A percentile compares a stretch with the other conserved stretches of the same genome.
Evolutionary conservation across 2,888 invertebrate genomes (phyloP).

Genomic region (Lottia scabra): DNA sequence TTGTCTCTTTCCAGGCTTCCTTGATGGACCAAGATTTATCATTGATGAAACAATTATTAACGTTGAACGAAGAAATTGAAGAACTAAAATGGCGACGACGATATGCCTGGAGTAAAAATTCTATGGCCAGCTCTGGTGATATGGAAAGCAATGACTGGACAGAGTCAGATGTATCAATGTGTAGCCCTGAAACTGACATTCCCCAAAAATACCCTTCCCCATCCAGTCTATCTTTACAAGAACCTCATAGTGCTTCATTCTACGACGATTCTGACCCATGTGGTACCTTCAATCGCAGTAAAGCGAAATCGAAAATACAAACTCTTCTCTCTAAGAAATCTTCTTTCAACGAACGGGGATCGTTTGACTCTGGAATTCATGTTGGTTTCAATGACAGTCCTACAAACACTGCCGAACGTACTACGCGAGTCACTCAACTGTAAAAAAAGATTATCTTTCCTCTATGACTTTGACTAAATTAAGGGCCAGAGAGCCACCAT

Average conservation of each 20-base stretch:
- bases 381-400: constrained; percentile 24
- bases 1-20: constrained; percentile 51
- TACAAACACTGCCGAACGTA: too few relatives aligned
- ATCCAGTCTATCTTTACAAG: constrained; percentile 30
- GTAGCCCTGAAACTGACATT: constrained; percentile 42
- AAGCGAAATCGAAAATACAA: too few relatives aligned
- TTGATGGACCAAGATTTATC: constrained; percentile 64
- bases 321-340: constrained; percentile 10
- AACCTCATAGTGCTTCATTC: constrained; percentile 15
- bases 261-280: constrained; percentile 29
- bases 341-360: constrained; percentile 41
- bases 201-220: constrained; percentile 29
- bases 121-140: constrained; percentile 45
- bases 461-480: too few relatives aligned
- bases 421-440: too few relatives aligned
- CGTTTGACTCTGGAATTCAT: constrained; percentile 52
- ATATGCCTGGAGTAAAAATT: constrained; percentile 43
- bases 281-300: constrained; percentile 24
- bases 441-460: too few relatives aligned
- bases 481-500: too few relatives aligned
- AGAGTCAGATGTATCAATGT: constrained; percentile 55
- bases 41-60: constrained; percentile 63
- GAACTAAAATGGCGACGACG: constrained; percentile 61
- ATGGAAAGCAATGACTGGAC: constrained; percentile 47
- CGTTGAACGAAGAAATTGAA: constrained; percentile 63